These are phyloP conservation scores for Geodia barretti DNA, from an alignment of 37 sponge, comb jelly and placozoan genomes.

Conservation along the genomic window DNA sequence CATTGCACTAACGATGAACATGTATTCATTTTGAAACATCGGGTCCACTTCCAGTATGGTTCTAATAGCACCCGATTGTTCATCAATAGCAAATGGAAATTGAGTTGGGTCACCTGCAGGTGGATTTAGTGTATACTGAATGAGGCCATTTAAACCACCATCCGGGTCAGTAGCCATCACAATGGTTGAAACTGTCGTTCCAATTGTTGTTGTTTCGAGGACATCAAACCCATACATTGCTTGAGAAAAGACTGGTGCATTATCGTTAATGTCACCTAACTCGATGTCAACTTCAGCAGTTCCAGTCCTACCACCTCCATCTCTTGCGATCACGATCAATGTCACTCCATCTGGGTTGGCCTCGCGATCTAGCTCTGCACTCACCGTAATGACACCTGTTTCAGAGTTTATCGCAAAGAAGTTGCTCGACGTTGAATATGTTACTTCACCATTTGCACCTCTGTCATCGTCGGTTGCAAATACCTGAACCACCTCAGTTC, in stretches of 20 bases:
- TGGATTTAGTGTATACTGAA: neutral
- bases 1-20: conserved; percentile 30
- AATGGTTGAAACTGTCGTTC: conserved; percentile 5
- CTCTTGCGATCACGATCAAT: conserved; percentile 44
- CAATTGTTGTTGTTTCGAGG: conserved; percentile 2
- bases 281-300: conserved; percentile 30
- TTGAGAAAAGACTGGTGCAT: conserved; percentile 38
- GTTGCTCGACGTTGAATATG: conserved; percentile 7
- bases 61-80: conserved; percentile 28
- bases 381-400: conserved; percentile 47
- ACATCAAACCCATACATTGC: conserved; percentile 20
- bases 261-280: conserved; percentile 60
- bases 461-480: conserved; percentile 67
- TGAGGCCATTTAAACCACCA: conserved; percentile 38
- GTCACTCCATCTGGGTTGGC: conserved; percentile 3
- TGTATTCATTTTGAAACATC: conserved; percentile 2
- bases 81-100: conserved; percentile 34
- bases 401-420: conserved; percentile 32
- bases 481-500: conserved; percentile 34
- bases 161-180: conserved; percentile 59
- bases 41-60: neutral
- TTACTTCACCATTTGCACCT: conserved; percentile 28
- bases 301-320: conserved; percentile 44
- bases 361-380: conserved; percentile 48
- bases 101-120: neutral